Conservation (phyloP, 1,140 invertebrate genomes). For the Leucophenga varia region DNA sequence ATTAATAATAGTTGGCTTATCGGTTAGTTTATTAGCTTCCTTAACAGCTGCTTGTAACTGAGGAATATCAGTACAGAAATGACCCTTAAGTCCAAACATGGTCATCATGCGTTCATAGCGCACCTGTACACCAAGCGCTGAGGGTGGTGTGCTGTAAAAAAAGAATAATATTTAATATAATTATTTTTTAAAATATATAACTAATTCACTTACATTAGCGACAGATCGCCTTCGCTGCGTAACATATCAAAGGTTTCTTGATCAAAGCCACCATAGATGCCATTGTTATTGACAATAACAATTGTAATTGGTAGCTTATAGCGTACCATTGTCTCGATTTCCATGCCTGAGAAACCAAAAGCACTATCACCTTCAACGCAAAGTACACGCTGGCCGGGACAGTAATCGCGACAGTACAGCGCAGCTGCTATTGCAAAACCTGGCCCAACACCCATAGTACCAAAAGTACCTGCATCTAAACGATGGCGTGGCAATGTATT, state of each 20-base stretch:
- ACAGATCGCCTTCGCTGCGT: constrained; percentile 65
- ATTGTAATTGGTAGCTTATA: constrained; percentile 91
- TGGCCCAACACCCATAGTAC: constrained; percentile 94
- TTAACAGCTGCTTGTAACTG: constrained; percentile 73
- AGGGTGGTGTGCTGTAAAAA: constrained; percentile 75
- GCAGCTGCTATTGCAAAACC: constrained; percentile 93
- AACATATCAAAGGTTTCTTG: constrained; percentile 72
- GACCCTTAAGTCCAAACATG: constrained; percentile 80
- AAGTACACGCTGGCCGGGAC: constrained; percentile 79
- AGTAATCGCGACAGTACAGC: constrained; percentile 80
- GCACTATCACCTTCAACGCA: constrained; percentile 93
- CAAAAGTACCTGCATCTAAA: constrained; percentile 90
- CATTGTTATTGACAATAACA: constrained; percentile 94
- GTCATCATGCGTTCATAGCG: constrained; percentile 89
- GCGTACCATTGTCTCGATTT: constrained; percentile 93
- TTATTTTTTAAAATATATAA: not conserved
- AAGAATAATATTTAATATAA: not conserved
- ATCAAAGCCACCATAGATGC: constrained; percentile 87
- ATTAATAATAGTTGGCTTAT: constrained; percentile 85
- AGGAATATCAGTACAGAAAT: constrained; percentile 73
- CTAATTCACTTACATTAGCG: constrained; percentile 61
- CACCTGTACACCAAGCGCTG: constrained; percentile 71
- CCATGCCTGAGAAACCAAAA: constrained; percentile 97
- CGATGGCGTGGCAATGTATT: constrained; percentile 83
- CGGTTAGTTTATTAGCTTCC: constrained; percentile 66